Evolutionary conservation across 1,140 invertebrate genomes (phyloP), one percentile per base, ranked within the genome.

Genomic region (Lepidotrigona ventralis): DNA sequence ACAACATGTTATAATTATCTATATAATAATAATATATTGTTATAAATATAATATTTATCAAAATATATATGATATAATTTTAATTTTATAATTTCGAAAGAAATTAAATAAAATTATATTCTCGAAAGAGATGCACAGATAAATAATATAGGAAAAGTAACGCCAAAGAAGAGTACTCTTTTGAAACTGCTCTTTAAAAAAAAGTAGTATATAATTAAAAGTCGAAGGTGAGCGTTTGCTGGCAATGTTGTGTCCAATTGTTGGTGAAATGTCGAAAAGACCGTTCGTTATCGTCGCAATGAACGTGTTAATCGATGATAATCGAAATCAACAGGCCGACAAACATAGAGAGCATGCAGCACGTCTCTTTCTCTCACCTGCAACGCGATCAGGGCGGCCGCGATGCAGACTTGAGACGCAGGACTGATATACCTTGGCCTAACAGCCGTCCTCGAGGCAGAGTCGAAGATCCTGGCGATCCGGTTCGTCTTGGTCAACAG

Each of bases 401-500:
- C 95, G 85, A 97, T 96, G 85, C 96, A 95, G 60, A 97, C 95
- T 92, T 97, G 97, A 2, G 97, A 97, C 83, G 95, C 95, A 12
- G 97, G 97, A 90, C 96, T 97, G 86, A 97, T 97, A 91, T 96
- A 97, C 46, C 95, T 95, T 0, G 96, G 96, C 71, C 97, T 90
- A 71, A 96, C 94, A 3, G 96, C 96, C 19, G 96, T 96, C 84
- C 95, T 95, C 15, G 96, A 95, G 5, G 96, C 96, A n/a, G 95
- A 95, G 88, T 96, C 96, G 91, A 97, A 97, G 86, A 97, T 97
- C 85, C 97, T 93, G 0, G 96, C 96, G 78, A 97, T 96, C 83
- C 97, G 92, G 90, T 97, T 97, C 17, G 97, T 97, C 94, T 97
- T 97, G 53, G 96, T 97, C 46, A 97, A 94, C 76, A 97, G 95